phyloP scores from a whole-genome alignment of 2,888 invertebrate species.

The Oxycera nigricornis region DNA sequence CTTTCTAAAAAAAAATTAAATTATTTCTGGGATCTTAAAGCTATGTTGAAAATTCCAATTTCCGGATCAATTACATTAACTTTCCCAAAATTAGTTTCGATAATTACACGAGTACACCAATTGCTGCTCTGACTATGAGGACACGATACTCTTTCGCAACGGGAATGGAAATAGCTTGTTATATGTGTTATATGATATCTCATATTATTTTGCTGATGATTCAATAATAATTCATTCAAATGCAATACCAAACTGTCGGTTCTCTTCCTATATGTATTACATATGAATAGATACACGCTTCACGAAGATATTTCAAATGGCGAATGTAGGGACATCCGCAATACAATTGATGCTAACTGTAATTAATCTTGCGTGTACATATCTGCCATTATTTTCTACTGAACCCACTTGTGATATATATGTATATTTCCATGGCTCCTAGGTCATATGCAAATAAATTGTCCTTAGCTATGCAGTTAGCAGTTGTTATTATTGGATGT shows the following conservation, averaged over 20 bases:
- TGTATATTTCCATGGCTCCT: too few species aligned
- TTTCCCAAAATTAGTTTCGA: too few species aligned
- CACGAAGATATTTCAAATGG: background rate
- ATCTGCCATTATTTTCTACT: background rate
- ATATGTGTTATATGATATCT: slow-evolving; percentile 3
- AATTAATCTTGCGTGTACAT: slow-evolving; percentile 28
- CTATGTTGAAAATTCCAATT: too few species aligned
- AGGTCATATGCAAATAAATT: too few species aligned
- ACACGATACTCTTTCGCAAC: background rate
- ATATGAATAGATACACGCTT: background rate
- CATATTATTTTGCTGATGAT: slow-evolving; percentile 20
- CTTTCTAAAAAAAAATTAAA: too few species aligned
- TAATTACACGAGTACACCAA: too few species aligned
- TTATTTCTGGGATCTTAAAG: too few species aligned
- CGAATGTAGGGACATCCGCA: slow-evolving; percentile 10
- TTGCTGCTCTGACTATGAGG: too few species aligned
- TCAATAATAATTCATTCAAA: slow-evolving; percentile 35
- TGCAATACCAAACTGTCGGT: slow-evolving; percentile 30
- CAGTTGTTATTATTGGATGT: too few species aligned
- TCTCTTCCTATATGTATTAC: slow-evolving; percentile 15
- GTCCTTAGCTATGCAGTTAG: too few species aligned
- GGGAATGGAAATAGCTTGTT: background rate
- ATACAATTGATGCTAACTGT: slow-evolving; percentile 28
- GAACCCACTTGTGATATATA: too few species aligned
- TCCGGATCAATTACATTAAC: too few species aligned